Evolutionary conservation across 1,140 invertebrate species (phyloP), one percentile per base, ranked within the genome.

Genomic region (Pseudomyrmex concolor): DNA sequence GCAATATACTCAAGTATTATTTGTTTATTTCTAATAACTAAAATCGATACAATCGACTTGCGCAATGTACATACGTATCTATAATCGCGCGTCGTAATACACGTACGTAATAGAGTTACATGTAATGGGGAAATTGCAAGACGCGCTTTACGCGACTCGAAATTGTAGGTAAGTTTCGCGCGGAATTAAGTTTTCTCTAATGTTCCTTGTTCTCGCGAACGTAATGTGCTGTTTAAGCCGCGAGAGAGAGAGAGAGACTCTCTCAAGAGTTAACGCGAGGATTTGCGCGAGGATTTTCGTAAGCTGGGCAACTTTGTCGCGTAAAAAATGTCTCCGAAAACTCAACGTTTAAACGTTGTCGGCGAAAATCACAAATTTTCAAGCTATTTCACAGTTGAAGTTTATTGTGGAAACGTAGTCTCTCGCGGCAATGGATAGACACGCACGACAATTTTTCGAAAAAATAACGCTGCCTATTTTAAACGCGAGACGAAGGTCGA

Each of bases 161-260:
- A 76, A 87, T 81, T 67, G 60, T 2, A 84, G 87, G 77, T 81
- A 90, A 89, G 88, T 89, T 57, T 66, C 89, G 86, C 77, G 86
- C 78, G 74, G 84, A 91, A 89, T 93, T 89, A 87, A 94, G 93
- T 94, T 94, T 93, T 92, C 93, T 92, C 92, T 94, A 94, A 94
- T 93, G 93, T 90, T 89, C 82, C 93, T 93, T 93, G 92, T 94
- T 93, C 87, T 76, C 85, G 81, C 86, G 86, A 89, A 86, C 89
- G 89, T 93, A 93, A 93, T 92, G 91, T 83, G 74, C 86, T 91
- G 83, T 85, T 92, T 92, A 93, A 92, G 89, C 90, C 84, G 74
- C 87, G 68, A 70, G 84, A 73, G 86, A 88, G 68, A 72, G 84
- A 78, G 87, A 89, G 5, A 34, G 34, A 34, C 34, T 34, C n/a